These are phyloP conservation scores for Enteromius afrohamiltoni DNA, from an alignment of 2,797 vertebrate species.

Conservation along the genomic window DNA sequence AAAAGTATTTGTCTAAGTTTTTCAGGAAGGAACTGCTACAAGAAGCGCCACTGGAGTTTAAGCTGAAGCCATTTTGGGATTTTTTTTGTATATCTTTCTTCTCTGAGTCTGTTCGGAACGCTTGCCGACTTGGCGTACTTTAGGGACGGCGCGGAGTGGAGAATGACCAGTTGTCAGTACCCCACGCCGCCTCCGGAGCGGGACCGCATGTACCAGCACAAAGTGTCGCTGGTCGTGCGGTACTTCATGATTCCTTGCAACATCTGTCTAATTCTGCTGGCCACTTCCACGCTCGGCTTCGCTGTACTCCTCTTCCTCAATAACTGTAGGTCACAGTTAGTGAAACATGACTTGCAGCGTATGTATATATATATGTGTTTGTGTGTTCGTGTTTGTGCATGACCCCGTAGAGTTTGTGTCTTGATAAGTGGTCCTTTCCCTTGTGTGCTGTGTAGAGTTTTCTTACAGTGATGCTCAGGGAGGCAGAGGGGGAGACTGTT, in stretches of 20 bases:
- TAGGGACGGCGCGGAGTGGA: constrained; percentile 76
- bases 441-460: constrained; percentile 32
- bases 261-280: constrained; percentile 96
- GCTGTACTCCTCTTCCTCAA: constrained; percentile 96
- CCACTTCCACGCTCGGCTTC: constrained; percentile 91
- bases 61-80: constrained; percentile 63
- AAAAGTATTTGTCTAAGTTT: constrained; percentile 67
- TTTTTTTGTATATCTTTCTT: constrained; percentile 42
- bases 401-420: not conserved
- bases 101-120: constrained; percentile 47
- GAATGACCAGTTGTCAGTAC: constrained; percentile 87
- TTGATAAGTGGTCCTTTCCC: not conserved
- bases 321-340: constrained; percentile 85
- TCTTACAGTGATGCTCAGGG: constrained; percentile 39
- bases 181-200: constrained; percentile 82
- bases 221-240: constrained; percentile 93
- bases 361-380: constrained; percentile 47
- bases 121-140: constrained; percentile 67
- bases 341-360: constrained; percentile 45
- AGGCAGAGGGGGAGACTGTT: constrained; percentile 45
- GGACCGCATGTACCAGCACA: constrained; percentile 89
- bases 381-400: constrained; percentile 38
- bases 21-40: constrained; percentile 65
- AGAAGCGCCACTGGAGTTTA: constrained; percentile 67
- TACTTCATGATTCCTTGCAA: constrained; percentile 99